A percentile compares a stretch with the other conserved stretches of the same genome.
Conservation (phyloP, 2,888 invertebrate genomes). For the Macropis europaea region DNA sequence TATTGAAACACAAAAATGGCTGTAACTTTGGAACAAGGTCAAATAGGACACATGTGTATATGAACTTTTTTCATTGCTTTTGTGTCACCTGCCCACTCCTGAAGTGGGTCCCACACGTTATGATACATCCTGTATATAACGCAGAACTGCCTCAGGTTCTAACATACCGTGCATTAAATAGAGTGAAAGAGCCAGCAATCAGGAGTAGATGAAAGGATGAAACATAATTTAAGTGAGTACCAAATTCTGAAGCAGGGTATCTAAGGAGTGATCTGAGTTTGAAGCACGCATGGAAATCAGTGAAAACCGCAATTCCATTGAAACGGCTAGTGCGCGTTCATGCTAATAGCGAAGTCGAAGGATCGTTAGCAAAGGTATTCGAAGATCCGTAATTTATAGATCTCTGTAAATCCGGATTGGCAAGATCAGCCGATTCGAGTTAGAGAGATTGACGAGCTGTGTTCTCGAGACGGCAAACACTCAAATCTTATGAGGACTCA, state of each 20-base stretch:
- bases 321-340: not conserved
- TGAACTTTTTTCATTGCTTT: no score
- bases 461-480: slow-evolving; percentile 38
- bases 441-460: slow-evolving; percentile 18
- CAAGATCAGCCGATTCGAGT: slow-evolving; percentile 13
- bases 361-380: slow-evolving; percentile 25
- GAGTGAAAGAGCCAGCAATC: no score
- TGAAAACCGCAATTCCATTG: slow-evolving; percentile 4
- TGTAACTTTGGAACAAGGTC: no score
- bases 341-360: slow-evolving; percentile 9
- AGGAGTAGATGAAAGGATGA: no score
- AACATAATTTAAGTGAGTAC: not conserved
- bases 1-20: no score
- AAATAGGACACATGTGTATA: no score
- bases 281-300: slow-evolving; percentile 20
- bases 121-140: no score
- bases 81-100: no score
- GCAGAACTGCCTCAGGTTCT: no score
- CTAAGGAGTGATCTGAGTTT: slow-evolving; percentile 18
- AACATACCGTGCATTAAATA: no score
- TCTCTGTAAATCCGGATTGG: slow-evolving; percentile 31
- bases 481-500: slow-evolving; percentile 49
- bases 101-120: no score
- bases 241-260: not conserved
- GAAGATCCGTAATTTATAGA: slow-evolving; percentile 42